Evolutionary conservation across 1,140 invertebrate genomes (phyloP).

Genomic region (Temnothorax nylanderi): DNA sequence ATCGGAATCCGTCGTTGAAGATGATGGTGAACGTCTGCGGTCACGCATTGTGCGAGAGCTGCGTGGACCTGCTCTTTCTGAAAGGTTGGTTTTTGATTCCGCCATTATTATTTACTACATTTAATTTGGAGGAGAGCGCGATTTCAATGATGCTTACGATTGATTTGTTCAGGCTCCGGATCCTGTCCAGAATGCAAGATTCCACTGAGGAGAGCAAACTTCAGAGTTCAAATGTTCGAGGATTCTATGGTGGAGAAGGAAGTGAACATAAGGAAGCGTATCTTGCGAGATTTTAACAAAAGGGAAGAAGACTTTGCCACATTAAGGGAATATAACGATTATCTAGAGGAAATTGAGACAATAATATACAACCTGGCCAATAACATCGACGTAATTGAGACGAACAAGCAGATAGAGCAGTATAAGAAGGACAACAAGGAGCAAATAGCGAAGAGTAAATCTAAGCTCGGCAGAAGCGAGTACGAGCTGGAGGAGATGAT

Average conservation of each 20-base stretch:
- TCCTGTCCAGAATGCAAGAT: conserved; percentile 97
- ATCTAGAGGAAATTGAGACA: conserved; percentile 96
- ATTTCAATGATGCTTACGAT: conserved; percentile 11
- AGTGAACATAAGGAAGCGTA: conserved; percentile 96
- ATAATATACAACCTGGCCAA: conserved; percentile 97
- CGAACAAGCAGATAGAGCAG: conserved; percentile 96
- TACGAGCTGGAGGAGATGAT: conserved; percentile 95
- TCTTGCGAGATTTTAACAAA: conserved; percentile 96
- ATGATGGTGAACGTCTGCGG: conserved; percentile 99
- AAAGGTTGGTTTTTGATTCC: conserved; percentile 88
- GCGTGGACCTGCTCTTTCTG: conserved; percentile 97
- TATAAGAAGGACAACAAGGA: conserved; percentile 98
- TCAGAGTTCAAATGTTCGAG: conserved; percentile 98
- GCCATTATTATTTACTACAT: not conserved
- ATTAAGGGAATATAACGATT: conserved; percentile 96
- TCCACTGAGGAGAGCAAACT: conserved; percentile 94
- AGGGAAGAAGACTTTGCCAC: conserved; percentile 95
- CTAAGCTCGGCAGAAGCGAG: conserved; percentile 89
- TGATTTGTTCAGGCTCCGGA: conserved; percentile 91
- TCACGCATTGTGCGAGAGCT: conserved; percentile 98
- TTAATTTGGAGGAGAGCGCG: not conserved
- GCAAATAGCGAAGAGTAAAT: conserved; percentile 95
- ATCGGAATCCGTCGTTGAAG: conserved; percentile 98
- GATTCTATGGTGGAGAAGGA: conserved; percentile 98
- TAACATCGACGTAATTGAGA: conserved; percentile 95